Evolutionary conservation across 2,888 invertebrate genomes (phyloP).

Genomic region (Arctia plantaginis): DNA sequence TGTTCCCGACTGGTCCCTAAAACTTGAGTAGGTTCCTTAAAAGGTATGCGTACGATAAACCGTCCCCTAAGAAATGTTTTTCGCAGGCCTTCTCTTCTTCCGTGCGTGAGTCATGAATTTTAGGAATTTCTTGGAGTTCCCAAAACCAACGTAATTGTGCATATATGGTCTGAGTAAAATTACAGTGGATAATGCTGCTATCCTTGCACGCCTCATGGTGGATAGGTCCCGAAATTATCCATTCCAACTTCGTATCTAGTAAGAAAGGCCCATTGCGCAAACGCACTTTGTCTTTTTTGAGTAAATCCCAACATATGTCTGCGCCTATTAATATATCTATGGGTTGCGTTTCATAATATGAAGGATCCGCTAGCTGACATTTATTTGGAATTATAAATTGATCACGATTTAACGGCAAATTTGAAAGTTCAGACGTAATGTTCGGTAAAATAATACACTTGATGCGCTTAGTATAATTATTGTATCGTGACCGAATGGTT

Average conservation of each 20-base stretch:
- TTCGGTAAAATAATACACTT: background rate
- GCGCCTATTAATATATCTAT: background rate
- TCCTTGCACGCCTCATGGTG: constrained; percentile 1
- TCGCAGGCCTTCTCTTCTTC: background rate
- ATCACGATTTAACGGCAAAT: background rate
- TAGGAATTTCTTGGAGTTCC: background rate
- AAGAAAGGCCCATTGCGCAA: constrained; percentile 6
- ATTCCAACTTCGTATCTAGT: constrained; percentile 12
- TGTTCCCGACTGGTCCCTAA: constrained; percentile 80
- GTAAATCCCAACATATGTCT: constrained; percentile 10
- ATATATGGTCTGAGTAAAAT: background rate
- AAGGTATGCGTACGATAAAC: constrained; percentile 7
- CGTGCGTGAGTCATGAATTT: background rate
- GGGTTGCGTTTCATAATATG: too few relatives aligned
- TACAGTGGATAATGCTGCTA: background rate
- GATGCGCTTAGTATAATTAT: background rate
- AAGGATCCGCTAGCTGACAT: too few relatives aligned
- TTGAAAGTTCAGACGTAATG: background rate
- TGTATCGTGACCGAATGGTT: background rate
- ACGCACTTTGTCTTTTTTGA: constrained; percentile 5
- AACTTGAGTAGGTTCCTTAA: background rate
- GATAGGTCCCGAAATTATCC: constrained; percentile 13
- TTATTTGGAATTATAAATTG: too few relatives aligned
- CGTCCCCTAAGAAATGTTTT: background rate
- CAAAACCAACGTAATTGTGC: constrained; percentile 2